Conservation (phyloP, 2,888 invertebrate species). For the Seladonia tumulorum region DNA sequence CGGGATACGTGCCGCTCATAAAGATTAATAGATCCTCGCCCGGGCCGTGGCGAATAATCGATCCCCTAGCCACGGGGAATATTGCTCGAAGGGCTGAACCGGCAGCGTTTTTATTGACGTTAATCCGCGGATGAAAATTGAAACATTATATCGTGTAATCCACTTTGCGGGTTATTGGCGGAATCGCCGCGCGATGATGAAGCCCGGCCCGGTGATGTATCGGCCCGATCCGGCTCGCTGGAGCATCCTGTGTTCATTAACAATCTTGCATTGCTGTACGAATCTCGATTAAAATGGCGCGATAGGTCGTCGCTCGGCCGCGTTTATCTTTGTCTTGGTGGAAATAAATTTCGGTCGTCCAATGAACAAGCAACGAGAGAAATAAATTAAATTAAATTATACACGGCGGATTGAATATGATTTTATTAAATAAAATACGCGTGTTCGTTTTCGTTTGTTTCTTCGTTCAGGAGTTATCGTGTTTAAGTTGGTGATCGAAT, state of each 20-base stretch:
- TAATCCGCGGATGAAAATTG: conserved; percentile 21
- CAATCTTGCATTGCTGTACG: conserved; percentile 11
- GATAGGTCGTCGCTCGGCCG: neutral
- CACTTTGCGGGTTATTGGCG: conserved; percentile 16
- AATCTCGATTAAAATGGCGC: neutral
- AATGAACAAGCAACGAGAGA: neutral
- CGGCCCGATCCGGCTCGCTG: conserved; percentile 18
- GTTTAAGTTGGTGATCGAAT: neutral
- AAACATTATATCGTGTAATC: conserved; percentile 23
- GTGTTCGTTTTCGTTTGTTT: neutral
- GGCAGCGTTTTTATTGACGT: conserved; percentile 22
- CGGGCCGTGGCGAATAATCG: conserved; percentile 60
- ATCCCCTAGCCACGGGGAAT: conserved; percentile 30
- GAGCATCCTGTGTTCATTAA: conserved; percentile 24
- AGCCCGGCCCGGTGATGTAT: neutral
- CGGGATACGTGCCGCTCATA: conserved; percentile 75
- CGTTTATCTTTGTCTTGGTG: neutral
- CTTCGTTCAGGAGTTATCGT: neutral
- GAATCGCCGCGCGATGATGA: neutral
- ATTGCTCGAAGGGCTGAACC: conserved; percentile 16
- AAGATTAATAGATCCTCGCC: conserved; percentile 75
- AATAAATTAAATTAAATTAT: neutral
- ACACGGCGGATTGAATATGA: neutral
- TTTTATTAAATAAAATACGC: neutral
- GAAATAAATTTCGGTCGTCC: neutral